Base-by-base conservation (phyloP, 2,797 vertebrate species). In the Acanthurus leucopareius region DNA sequence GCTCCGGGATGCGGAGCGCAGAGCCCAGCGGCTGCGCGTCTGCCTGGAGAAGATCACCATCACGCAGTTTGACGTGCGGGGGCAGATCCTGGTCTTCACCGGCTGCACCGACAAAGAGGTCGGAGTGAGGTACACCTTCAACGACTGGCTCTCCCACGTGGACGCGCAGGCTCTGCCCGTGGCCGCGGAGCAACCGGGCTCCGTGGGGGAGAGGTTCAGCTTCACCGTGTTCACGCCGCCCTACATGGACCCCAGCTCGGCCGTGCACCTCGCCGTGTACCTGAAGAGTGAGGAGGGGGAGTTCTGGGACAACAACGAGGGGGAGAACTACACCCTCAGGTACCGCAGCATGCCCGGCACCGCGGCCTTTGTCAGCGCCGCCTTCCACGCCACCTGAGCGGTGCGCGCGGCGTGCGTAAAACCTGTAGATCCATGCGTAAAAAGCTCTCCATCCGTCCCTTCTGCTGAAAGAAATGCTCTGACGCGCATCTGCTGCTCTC, bases 231-330 rank as follows among this genome's bases (percentile, higher is more conserved):
- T 89, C 91, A 91, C 95, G 47, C 97, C 97, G 15, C 97, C 97
- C 0, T 81, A 93, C 65, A 83, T 95, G 87, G 82, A 81, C 9
- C 79, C 89, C 14, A 87, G 91, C 62, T 83, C 94, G 1, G 88
- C 92, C 0, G 90, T 97, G 40, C 96, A 97, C 88, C 96, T 98
- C 82, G 97, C 97, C 4, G 80, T 97, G 72, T 96, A 96, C 88
- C 93, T 94, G 91, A 92, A 84, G 80, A 89, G 90, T 19, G 90
- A 89, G 1, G 89, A 93, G 49, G 96, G 95, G 1, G 97, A 97
- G 86, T 95, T 93, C 78, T 99, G 97, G 97, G 97, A 99, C 93
- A 98, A 98, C 93, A 98, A 98, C 92, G 84, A 85, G 0, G 97
- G 96, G 0, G 83, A 77, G 64, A 98, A 99, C 91, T 99, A 97